Base-by-base conservation (phyloP, 2,888 invertebrate species). In the Therioaphis trifolii region DNA sequence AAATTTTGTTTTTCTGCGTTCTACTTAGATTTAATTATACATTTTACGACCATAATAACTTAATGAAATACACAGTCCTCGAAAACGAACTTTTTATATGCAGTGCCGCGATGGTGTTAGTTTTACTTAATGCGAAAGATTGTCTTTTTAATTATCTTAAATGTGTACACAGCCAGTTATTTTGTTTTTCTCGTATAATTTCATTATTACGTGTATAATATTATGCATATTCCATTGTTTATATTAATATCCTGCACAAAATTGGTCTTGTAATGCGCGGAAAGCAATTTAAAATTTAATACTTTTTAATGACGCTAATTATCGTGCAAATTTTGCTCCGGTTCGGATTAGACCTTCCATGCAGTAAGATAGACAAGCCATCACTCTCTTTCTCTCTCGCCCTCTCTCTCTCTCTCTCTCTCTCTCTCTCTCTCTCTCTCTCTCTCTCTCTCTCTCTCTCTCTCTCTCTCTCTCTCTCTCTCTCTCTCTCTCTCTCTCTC, bases 301-400 rank as follows among this genome's bases (percentile, higher is more conserved):
- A 40, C 15, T 24, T 74, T 75, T 58, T 75, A 75, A 75, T 75
- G 58, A 58, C 18, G 40, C 58, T 61, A 58, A 75, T 75, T 75
- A 61, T 75, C 40, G 40, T 75, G 58, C n/a, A n/a, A n/a, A 75
- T 75, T 61, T 75, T 58, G 58, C 40, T 75, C 21, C 5, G 24
- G 43, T 75, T 75, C 24, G 0, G 27, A 75, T 43, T 61, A 12
- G 27, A n/a, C 29, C 21, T 15, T n/a, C n/a, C n/a, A n/a, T n/a
- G n/a, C n/a, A n/a, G n/a, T n/a, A n/a, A n/a, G n/a, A n/a, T n/a
- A n/a, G n/a, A n/a, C n/a, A n/a, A n/a, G n/a, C n/a, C n/a, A n/a
- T n/a, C n/a, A n/a, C n/a, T n/a, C n/a, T n/a, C n/a, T n/a, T n/a
- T n/a, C n/a, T n/a, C n/a, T n/a, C n/a, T n/a, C n/a, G n/a, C n/a